These are phyloP conservation scores for Epinephelus moara DNA, from an alignment of 2,113 vertebrate genomes.

Conservation along the genomic window DNA sequence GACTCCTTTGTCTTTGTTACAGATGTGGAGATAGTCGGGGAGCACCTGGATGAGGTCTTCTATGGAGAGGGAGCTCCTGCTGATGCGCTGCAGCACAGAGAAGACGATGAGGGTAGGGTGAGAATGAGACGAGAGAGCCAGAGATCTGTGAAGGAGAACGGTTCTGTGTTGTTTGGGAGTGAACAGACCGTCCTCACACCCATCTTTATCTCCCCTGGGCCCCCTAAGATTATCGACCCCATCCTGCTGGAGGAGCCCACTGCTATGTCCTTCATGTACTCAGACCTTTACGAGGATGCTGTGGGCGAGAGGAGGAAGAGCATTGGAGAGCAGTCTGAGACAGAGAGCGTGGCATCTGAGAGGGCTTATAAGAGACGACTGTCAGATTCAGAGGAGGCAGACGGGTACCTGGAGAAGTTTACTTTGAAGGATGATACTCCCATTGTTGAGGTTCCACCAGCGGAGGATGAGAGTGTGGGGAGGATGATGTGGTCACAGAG, in stretches of 20 bases:
- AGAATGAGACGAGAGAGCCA: conserved; percentile 77
- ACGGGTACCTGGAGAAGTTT: conserved; percentile 94
- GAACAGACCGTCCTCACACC: conserved; percentile 89
- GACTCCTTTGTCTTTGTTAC: conserved; percentile 83
- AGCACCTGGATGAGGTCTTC: conserved; percentile 91
- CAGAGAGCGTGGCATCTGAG: conserved; percentile 88
- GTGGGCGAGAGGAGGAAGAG: conserved; percentile 85
- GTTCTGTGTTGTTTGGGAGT: conserved; percentile 87
- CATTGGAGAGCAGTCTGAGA: conserved; percentile 87
- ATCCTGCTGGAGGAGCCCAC: conserved; percentile 92
- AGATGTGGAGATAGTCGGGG: conserved; percentile 87
- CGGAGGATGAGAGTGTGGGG: conserved; percentile 56
- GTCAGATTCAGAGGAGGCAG: conserved; percentile 91
- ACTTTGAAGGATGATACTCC: conserved; percentile 91
- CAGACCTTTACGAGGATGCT: conserved; percentile 92
- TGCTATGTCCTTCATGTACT: conserved; percentile 93
- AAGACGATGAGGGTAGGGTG: conserved; percentile 51
- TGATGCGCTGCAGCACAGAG: conserved; percentile 57
- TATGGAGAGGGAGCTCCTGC: conserved; percentile 81
- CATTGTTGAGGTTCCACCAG: conserved; percentile 59
- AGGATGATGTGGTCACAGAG: conserved; percentile 80
- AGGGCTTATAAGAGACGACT: conserved; percentile 86
- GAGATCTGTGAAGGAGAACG: conserved; percentile 79
- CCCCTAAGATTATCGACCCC: conserved; percentile 88
- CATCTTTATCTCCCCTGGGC: conserved; percentile 88